Evolutionary conservation across 2,888 invertebrate genomes (phyloP).

Genomic region (Drosophila bunnanda): DNA sequence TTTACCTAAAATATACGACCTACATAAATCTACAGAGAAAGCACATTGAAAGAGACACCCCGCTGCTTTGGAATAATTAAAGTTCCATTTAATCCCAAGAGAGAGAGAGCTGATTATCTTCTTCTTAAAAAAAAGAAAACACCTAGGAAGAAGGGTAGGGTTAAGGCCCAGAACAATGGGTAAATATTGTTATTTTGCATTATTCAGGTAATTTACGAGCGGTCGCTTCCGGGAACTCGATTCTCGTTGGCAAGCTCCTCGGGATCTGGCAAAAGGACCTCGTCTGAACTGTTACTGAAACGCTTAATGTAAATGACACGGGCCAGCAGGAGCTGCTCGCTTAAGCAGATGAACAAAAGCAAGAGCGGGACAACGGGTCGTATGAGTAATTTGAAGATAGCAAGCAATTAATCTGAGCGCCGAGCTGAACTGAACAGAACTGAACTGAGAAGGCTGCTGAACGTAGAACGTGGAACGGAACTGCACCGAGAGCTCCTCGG

Average conservation of each 20-base stretch:
- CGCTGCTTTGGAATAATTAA: constrained; percentile 38
- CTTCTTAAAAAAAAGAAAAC: constrained; percentile 8
- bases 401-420: constrained; percentile 67
- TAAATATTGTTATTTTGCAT: constrained; percentile 78
- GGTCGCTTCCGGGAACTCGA: constrained; percentile 55
- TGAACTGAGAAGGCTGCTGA: background rate
- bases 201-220: constrained; percentile 77
- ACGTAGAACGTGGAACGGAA: constrained; percentile 1
- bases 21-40: constrained; percentile 9
- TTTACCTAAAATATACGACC: background rate
- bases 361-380: constrained; percentile 49
- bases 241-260: background rate
- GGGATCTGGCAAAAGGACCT: constrained; percentile 17
- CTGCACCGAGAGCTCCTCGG: constrained; percentile 23
- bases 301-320: constrained; percentile 45
- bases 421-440: constrained; percentile 19
- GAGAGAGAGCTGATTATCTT: constrained; percentile 29
- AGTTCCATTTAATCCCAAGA: constrained; percentile 34
- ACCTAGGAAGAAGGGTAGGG: constrained; percentile 1
- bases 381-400: constrained; percentile 72
- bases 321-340: constrained; percentile 32
- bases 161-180: constrained; percentile 52
- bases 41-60: constrained; percentile 4
- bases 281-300: constrained; percentile 32
- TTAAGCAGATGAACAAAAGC: constrained; percentile 16